Percentiles rank a stretch among this genome's conserved stretches.
Conservation (phyloP, 64 coral and sea anemone species). For the Pocillopora damicornis region DNA sequence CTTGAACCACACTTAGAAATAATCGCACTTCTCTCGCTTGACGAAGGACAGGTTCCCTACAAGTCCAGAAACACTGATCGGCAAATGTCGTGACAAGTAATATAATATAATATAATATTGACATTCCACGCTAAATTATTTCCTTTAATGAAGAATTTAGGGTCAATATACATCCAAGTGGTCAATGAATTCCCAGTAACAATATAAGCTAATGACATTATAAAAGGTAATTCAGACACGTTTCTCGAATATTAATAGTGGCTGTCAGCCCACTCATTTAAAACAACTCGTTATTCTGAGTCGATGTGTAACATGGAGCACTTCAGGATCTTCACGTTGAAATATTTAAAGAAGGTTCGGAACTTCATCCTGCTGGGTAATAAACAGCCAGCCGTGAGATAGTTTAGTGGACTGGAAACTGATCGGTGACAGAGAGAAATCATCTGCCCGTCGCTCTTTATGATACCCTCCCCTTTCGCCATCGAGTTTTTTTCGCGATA, state of each 20-base stretch:
- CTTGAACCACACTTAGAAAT: not conserved
- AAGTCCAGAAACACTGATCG: slow-evolving; percentile 1
- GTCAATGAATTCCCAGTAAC: not conserved
- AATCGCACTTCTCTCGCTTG: not conserved
- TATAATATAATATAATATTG: slow-evolving; percentile 39
- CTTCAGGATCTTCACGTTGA: not conserved
- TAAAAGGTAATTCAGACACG: not conserved
- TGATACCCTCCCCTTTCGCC: no score
- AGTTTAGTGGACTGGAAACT: no score
- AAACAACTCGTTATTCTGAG: slow-evolving; percentile 1
- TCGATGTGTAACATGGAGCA: not conserved
- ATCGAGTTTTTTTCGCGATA: no score
- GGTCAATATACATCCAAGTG: slow-evolving; percentile 23
- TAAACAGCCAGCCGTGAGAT: not conserved
- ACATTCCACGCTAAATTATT: slow-evolving; percentile 42
- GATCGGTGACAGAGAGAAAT: not conserved
- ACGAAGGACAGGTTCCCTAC: not conserved
- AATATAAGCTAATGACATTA: not conserved
- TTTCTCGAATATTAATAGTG: not conserved
- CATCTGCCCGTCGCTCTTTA: not conserved
- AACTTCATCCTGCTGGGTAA: slow-evolving; percentile 6
- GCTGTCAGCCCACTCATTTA: not conserved
- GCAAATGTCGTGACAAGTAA: slow-evolving; percentile 41
- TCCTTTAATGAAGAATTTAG: slow-evolving; percentile 1
- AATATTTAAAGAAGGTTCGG: slow-evolving; percentile 18